Base-by-base conservation (phyloP, 2,888 invertebrate genomes). In the Auanema sp. region DNA sequence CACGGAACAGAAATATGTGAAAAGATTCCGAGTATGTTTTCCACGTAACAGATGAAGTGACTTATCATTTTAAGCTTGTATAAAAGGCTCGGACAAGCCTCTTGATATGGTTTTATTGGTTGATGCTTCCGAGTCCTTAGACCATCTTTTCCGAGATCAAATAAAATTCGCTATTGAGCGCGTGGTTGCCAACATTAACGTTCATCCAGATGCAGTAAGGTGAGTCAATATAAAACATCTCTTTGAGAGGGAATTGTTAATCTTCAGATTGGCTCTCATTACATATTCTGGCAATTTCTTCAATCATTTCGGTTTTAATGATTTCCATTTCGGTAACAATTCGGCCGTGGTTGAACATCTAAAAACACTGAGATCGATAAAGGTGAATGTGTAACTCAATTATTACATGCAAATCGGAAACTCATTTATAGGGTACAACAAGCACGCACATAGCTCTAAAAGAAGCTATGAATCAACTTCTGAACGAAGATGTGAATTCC, bases 191-290 rank as follows among this genome's bases (percentile, higher is more conserved):
- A 75, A 79, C 65, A 73, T 81, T 49, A 79, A 83, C 59, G 73
- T 83, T 21, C 80, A 83, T 57, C 78, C 80, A 0, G 79, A 81
- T 24, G 81, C 83, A 6, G 81, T 81, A 16, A 68, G 79, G 75
- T 71, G 18, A 23, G 60, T 1, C n/a, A 42, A 18, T 44, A 18
- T 58, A 16, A 40, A 51, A 24, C 60, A n/a, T 6, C 5, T 16
- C n/a, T 44, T 16, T 16, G 11, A 24, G 14, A 18, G 42, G 10
- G 49, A 55, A 23, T 57, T 0, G 12, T 6, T 40, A 14, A 64
- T 24, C 52, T 77, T 42, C 58, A 75, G 76, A 55, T 52, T 81
- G 44, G 76, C 80, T 1, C 59, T 81, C 40, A 76, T 81, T 54
- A 75, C 78, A 16, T 81, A 76, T 50, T 79, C 80, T 3, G 79